A percentile compares a stretch with the other conserved stretches of the same genome.
Evolutionary conservation across 1,140 invertebrate genomes (phyloP).

Genomic region (Nylanderia fulva): DNA sequence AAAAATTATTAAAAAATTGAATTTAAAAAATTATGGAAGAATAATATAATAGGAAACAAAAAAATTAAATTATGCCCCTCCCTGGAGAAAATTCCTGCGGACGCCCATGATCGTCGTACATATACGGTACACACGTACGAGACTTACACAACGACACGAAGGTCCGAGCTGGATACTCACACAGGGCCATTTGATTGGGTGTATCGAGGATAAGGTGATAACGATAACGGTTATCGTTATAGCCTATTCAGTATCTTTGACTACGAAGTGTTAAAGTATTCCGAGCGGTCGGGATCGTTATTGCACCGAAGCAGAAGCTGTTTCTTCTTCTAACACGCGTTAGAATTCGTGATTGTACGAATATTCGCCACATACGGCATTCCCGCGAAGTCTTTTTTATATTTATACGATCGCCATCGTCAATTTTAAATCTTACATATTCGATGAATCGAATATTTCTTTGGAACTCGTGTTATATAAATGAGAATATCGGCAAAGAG

Average conservation of each 20-base stretch:
- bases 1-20: too few species aligned
- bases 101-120: too few species aligned
- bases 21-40: too few species aligned
- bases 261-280: conserved; percentile 66
- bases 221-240: conserved; percentile 78
- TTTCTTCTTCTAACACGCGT: conserved; percentile 33
- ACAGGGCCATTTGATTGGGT: conserved; percentile 70
- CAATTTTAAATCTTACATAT: conserved; percentile 19
- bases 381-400: conserved; percentile 6
- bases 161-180: conserved; percentile 11
- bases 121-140: background rate
- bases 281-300: conserved; percentile 59
- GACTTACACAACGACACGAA: background rate
- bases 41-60: too few species aligned
- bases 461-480: conserved; percentile 14
- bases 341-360: conserved; percentile 23
- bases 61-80: too few species aligned
- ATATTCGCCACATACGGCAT: background rate
- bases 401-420: conserved; percentile 25
- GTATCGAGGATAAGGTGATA: conserved; percentile 64
- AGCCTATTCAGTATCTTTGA: conserved; percentile 69
- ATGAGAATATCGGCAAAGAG: background rate
- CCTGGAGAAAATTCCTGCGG: too few species aligned
- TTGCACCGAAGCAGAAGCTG: conserved; percentile 64
- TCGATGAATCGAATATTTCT: background rate